Conservation (phyloP, 1,140 invertebrate species). For the Dreissena polymorpha region DNA sequence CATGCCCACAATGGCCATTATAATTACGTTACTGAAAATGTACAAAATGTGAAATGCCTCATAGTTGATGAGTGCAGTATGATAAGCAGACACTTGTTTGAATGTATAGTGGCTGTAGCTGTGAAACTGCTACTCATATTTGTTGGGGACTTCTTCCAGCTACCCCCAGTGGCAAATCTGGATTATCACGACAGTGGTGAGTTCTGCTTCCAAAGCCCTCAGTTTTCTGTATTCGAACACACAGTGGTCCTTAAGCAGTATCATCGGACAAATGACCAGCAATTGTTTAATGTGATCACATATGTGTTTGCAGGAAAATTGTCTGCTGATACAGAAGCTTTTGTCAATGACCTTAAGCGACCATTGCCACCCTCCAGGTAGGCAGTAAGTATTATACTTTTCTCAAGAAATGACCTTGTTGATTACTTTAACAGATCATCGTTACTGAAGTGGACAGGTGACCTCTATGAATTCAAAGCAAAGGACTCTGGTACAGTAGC, state of each 20-base stretch:
- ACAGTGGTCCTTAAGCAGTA: conserved; percentile 28
- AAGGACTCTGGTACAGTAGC: neutral
- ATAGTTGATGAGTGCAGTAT: conserved; percentile 30
- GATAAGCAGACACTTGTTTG: conserved; percentile 8
- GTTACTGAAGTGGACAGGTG: conserved; percentile 11
- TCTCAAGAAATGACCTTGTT: conserved; percentile 25
- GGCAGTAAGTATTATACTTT: conserved; percentile 5
- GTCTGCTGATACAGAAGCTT: conserved; percentile 2
- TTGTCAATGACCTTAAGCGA: conserved; percentile 15
- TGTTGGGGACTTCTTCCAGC: conserved; percentile 51
- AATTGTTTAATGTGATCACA: neutral
- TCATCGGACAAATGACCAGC: conserved; percentile 11
- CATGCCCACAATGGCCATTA: conserved; percentile 8
- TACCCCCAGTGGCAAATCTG: conserved; percentile 47
- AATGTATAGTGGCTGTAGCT: conserved; percentile 7
- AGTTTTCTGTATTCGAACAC: conserved; percentile 35
- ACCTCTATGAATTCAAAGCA: conserved; percentile 20
- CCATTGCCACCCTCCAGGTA: neutral
- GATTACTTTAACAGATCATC: conserved; percentile 29
- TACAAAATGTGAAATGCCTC: neutral
- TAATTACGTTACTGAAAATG: neutral
- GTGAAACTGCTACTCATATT: conserved; percentile 39
- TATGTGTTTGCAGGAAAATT: conserved; percentile 15
- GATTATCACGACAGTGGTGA: conserved; percentile 36
- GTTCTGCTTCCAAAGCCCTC: conserved; percentile 35